These are phyloP conservation scores for Mya arenaria DNA, from an alignment of 1,140 invertebrate species.

Conservation along the genomic window DNA sequence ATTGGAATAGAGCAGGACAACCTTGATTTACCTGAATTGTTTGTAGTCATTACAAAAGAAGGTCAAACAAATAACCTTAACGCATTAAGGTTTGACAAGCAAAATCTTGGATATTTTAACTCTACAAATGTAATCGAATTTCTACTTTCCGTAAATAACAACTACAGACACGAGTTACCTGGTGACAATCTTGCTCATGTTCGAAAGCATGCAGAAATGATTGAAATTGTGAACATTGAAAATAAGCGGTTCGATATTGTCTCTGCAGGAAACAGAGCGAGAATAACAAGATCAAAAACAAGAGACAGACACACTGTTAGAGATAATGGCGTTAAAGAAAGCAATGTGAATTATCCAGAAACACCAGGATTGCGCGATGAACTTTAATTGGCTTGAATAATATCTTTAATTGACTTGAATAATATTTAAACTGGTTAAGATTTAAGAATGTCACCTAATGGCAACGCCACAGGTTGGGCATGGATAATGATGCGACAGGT, in stretches of 20 bases:
- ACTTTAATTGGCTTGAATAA: too few species aligned
- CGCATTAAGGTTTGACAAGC: conserved; percentile 62
- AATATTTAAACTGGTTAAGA: too few species aligned
- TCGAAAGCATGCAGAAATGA: conserved; percentile 65
- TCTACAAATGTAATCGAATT: conserved; percentile 71
- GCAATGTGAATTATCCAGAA: too few species aligned
- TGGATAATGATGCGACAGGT: too few species aligned
- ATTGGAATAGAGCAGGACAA: conserved; percentile 63
- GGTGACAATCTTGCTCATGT: conserved; percentile 59
- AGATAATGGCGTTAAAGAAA: too few species aligned
- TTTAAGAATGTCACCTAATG: too few species aligned
- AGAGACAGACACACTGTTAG: too few species aligned
- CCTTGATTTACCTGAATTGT: conserved; percentile 63
- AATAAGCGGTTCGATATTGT: conserved; percentile 66
- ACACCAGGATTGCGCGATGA: too few species aligned
- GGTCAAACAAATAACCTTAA: conserved; percentile 33
- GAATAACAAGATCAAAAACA: too few species aligned
- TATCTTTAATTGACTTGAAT: too few species aligned
- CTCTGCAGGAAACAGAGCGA: too few species aligned
- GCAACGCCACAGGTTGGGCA: too few species aligned
- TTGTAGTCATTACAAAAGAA: conserved; percentile 60
- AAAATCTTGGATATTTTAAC: conserved; percentile 63
- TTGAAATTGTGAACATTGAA: conserved; percentile 70
- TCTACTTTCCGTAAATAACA: conserved; percentile 67
- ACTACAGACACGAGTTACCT: conserved; percentile 66